Conservation (phyloP, 2,113 vertebrate species). For the Leptosomus discolor region DNA sequence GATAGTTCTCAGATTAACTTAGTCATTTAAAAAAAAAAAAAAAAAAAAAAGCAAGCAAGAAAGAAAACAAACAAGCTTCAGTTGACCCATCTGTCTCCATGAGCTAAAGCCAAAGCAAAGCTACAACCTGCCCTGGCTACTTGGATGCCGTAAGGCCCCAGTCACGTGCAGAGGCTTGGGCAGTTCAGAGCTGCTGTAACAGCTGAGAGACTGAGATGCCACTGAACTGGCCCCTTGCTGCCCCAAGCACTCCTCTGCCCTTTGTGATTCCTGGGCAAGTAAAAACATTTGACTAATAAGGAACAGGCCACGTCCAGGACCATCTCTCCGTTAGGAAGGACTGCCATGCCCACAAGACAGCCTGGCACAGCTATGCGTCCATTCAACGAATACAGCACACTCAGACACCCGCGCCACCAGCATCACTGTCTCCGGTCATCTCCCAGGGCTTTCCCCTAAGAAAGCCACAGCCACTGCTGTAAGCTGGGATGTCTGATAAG, state of each 20-base stretch:
- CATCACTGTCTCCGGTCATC: background rate
- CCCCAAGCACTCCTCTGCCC: background rate
- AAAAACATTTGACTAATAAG: background rate
- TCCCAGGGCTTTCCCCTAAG: background rate
- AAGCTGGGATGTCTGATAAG: background rate
- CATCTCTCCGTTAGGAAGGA: background rate
- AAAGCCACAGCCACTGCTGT: background rate
- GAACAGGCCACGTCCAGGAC: background rate
- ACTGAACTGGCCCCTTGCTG: background rate
- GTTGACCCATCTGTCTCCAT: background rate
- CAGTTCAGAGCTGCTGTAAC: background rate
- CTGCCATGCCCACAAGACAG: background rate
- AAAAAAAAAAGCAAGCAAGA: background rate
- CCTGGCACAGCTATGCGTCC: background rate
- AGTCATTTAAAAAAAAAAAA: background rate
- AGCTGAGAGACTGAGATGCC: background rate
- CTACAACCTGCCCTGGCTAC: background rate
- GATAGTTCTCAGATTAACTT: background rate
- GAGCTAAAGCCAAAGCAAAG: background rate
- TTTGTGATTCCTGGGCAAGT: background rate
- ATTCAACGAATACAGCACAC: background rate
- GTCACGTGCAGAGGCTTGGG: background rate
- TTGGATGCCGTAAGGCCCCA: background rate
- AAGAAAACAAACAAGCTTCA: background rate
- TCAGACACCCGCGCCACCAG: background rate